phyloP scores from a whole-genome alignment of 2,888 invertebrate genomes.

The Cecidostiba fungosa region DNA sequence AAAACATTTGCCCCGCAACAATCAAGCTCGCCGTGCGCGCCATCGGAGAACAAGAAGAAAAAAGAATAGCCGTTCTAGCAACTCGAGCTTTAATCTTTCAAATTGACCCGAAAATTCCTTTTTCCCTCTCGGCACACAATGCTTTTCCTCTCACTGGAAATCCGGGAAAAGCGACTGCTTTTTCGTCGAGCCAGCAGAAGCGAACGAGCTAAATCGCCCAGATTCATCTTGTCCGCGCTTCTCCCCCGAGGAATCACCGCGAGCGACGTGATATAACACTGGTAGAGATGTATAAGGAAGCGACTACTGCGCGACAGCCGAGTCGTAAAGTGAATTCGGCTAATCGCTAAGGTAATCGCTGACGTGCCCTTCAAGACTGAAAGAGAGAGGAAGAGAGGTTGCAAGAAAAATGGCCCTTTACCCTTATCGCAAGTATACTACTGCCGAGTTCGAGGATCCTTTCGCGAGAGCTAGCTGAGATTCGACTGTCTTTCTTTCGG shows the following conservation, averaged over 20 bases:
- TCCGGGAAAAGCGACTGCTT: not conserved
- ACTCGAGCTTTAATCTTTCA: conserved; percentile 57
- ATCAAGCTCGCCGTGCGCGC: not conserved
- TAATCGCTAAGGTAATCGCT: conserved; percentile 61
- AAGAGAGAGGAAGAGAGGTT: not conserved
- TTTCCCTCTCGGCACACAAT: not conserved
- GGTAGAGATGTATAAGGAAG: not conserved
- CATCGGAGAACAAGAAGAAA: not conserved
- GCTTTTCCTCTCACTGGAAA: not conserved
- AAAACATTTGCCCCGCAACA: conserved; percentile 27
- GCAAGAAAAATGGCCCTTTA: conserved; percentile 52
- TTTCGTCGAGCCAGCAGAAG: conserved; percentile 30
- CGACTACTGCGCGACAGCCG: not conserved
- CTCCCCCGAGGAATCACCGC: conserved; percentile 20
- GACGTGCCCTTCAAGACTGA: conserved; percentile 1
- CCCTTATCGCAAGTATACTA: conserved; percentile 7
- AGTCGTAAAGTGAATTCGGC: conserved; percentile 56
- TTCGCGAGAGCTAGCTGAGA: not conserved
- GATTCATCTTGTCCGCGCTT: conserved; percentile 42
- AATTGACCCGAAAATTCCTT: conserved; percentile 57
- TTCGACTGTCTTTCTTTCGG: not conserved
- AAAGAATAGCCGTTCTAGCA: not conserved
- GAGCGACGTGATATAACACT: not conserved
- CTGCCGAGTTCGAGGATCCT: not conserved
- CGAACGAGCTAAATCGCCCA: conserved; percentile 29